phyloP scores from a whole-genome alignment of 1,140 invertebrate genomes.

The Drosophila aff. region DNA sequence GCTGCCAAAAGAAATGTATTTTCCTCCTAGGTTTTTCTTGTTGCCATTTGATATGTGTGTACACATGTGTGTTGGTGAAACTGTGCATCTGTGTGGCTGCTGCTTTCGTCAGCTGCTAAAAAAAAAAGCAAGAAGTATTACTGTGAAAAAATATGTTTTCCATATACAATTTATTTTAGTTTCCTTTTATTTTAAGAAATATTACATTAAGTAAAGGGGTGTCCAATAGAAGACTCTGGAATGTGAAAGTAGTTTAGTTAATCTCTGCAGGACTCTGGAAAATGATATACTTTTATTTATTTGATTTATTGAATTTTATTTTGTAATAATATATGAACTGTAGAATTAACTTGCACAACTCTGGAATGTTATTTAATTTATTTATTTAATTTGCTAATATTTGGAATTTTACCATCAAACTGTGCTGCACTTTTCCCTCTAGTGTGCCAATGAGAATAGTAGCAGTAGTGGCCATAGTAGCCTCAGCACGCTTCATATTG shows the following conservation, averaged over 20 bases:
- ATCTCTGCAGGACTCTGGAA: too few species aligned
- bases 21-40: constrained; percentile 41
- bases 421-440: neutral
- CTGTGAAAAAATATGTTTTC: neutral
- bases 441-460: constrained; percentile 6
- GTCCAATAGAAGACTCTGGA: too few species aligned
- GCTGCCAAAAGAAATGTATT: constrained; percentile 41
- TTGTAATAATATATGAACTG: too few species aligned
- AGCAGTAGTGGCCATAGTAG: constrained; percentile 35
- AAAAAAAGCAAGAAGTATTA: constrained; percentile 8
- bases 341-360: neutral
- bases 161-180: neutral
- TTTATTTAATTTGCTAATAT: neutral
- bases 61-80: constrained; percentile 1
- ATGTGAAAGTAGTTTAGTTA: too few species aligned
- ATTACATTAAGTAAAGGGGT: too few species aligned
- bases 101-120: constrained; percentile 32
- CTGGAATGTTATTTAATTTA: neutral
- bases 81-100: constrained; percentile 15
- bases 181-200: neutral
- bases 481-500: constrained; percentile 75
- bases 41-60: constrained; percentile 39
- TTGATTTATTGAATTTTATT: too few species aligned
- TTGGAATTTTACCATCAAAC: neutral
- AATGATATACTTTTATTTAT: too few species aligned